Conservation (phyloP, 2,797 vertebrate species). For the Chloroceryle inda region DNA sequence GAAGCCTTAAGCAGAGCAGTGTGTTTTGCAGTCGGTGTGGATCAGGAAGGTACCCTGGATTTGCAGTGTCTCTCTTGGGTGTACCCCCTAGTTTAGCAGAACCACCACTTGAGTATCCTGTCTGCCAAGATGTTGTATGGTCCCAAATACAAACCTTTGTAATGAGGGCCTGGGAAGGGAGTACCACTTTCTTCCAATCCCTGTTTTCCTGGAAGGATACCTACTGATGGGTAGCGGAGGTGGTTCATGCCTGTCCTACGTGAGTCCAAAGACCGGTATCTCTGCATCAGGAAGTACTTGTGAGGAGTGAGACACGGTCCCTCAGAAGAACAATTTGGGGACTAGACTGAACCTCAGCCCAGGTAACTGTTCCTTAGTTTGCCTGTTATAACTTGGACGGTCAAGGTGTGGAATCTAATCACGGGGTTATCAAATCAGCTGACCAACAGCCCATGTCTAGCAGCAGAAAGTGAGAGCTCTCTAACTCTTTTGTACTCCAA, state of each 20-base stretch:
- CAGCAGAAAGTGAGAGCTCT: not conserved
- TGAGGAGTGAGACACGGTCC: not conserved
- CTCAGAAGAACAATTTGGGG: not conserved
- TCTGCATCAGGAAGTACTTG: not conserved
- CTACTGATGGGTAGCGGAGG: not conserved
- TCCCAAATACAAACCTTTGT: not conserved
- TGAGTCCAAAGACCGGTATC: rapidly evolving
- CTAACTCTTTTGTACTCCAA: not conserved
- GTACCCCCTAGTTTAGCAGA: not conserved
- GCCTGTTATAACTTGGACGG: not conserved
- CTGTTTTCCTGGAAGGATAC: not conserved
- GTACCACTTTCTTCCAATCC: not conserved
- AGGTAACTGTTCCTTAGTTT: not conserved
- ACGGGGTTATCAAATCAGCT: not conserved
- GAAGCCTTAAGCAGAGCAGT: not conserved
- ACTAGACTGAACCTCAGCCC: not conserved
- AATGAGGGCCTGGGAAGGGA: not conserved
- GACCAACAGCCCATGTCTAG: rapidly evolving
- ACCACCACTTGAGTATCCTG: not conserved
- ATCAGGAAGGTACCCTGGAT: not conserved
- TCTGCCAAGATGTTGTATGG: not conserved
- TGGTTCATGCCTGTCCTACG: rapidly evolving
- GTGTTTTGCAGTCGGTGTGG: not conserved
- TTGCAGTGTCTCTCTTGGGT: not conserved
- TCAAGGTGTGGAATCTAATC: not conserved